Evolutionary conservation across 1,140 invertebrate species (phyloP).

Genomic region (Druon quercuslanigerum): DNA sequence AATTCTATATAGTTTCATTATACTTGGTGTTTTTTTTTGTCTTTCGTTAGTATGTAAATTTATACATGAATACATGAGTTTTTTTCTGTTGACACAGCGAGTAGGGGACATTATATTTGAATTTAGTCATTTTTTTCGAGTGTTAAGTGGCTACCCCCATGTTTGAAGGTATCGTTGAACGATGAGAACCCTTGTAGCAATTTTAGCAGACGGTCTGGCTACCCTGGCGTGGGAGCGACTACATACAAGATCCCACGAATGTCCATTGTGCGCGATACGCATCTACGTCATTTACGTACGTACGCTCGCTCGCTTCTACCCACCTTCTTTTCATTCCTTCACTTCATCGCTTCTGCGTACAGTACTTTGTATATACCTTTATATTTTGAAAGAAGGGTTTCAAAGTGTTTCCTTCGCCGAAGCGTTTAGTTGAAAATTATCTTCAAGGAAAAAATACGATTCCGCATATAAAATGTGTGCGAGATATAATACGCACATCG

Average conservation of each 20-base stretch:
- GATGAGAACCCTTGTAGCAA: constrained; percentile 70
- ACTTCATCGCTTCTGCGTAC: constrained; percentile 41
- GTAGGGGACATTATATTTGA: too few relatives aligned
- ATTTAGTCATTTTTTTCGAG: not conserved
- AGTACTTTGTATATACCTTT: not conserved
- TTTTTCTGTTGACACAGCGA: too few relatives aligned
- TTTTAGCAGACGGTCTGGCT: constrained; percentile 61
- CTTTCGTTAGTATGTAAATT: too few relatives aligned
- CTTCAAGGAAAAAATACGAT: not conserved
- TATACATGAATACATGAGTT: too few relatives aligned
- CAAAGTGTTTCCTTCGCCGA: too few relatives aligned
- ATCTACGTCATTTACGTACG: constrained; percentile 71
- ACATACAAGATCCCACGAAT: constrained; percentile 69
- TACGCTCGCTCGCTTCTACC: constrained; percentile 67
- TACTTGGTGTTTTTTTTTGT: too few relatives aligned
- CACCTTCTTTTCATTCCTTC: constrained; percentile 62
- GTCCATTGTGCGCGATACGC: constrained; percentile 71
- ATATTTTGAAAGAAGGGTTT: not conserved
- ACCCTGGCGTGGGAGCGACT: constrained; percentile 71
- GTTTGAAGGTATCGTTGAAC: too few relatives aligned
- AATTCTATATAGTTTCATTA: too few relatives aligned
- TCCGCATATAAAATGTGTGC: not conserved
- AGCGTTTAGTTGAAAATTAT: too few relatives aligned
- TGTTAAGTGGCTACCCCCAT: not conserved
- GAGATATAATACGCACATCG: not conserved